Evolutionary conservation across 2,888 invertebrate species (phyloP), one percentile per base, ranked within the genome.

Genomic region (Leucophora obtusa): DNA sequence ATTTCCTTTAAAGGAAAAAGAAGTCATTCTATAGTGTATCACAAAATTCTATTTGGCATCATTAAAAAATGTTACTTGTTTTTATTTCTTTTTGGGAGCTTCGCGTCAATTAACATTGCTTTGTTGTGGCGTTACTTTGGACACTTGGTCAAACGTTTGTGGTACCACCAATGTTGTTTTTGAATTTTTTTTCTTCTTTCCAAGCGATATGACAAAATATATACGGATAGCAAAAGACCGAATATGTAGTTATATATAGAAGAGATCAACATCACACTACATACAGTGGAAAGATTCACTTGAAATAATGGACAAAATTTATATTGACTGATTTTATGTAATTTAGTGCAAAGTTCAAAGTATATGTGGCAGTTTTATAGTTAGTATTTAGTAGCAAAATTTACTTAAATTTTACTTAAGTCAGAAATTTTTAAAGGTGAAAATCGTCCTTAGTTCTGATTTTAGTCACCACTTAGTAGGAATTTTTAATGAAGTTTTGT

Each of bases 91-190:
- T 28, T 71, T 72, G 53, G 81, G 73, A 73, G 81, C 85, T 88
- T 86, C 85, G 86, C 89, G 87, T 87, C 87, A 87, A 87, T 87
- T 87, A 87, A 88, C 87, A 87, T 87, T 82, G 86, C 87, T 87
- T 87, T 87, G 87, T 87, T 88, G 89, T 88, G 89, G 87, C 88
- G 89, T 86, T 88, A 87, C 89, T 86, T 88, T 86, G 88, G 86
- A 87, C 88, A 87, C 86, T 85, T 87, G 82, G 79, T 75, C 81
- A 74, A 82, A 82, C 82, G 81, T 82, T 84, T 82, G 81, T 82
- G 83, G 83, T 82, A 66, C 74, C 76, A 80, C 72, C 73, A 75
- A 72, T 72, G 69, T 77, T 74, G 53, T 60, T 56, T 60, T 50
- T 66, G 75, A 65, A 66, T 76, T 43, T 18, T 65, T 33, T 54